Evolutionary conservation across 1,140 invertebrate species (phyloP).

Genomic region (Drosophila oshimai): DNA sequence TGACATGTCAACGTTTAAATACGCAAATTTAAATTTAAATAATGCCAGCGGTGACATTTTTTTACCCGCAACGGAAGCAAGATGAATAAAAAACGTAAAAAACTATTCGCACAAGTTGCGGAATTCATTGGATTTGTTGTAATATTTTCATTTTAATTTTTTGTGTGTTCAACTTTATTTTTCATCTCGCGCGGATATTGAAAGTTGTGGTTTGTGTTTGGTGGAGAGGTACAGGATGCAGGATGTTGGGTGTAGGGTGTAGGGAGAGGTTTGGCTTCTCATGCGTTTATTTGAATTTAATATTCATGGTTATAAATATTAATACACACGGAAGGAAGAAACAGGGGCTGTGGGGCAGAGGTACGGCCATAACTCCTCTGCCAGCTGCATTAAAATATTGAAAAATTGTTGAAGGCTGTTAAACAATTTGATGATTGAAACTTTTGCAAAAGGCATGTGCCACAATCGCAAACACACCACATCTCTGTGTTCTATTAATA

Average conservation of each 20-base stretch:
- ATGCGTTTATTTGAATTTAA: slow-evolving; percentile 74
- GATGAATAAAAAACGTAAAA: slow-evolving; percentile 2
- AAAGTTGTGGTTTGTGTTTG: slow-evolving; percentile 66
- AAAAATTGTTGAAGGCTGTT: slow-evolving; percentile 65
- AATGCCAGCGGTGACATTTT: slow-evolving; percentile 38
- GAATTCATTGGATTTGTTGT: slow-evolving; percentile 54
- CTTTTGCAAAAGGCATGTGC: slow-evolving; percentile 22
- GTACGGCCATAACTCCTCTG: background rate
- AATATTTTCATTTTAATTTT: slow-evolving; percentile 27
- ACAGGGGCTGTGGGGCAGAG: background rate
- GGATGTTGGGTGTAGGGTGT: background rate
- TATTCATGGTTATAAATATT: slow-evolving; percentile 75
- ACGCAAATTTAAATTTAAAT: slow-evolving; percentile 49
- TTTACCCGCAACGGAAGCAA: slow-evolving; percentile 21
- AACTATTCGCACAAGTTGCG: slow-evolving; percentile 52
- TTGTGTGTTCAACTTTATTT: slow-evolving; percentile 31
- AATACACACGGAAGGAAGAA: slow-evolving; percentile 34
- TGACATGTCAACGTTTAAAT: slow-evolving; percentile 66
- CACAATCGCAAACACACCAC: slow-evolving; percentile 30
- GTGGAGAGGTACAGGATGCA: background rate
- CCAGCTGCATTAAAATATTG: slow-evolving; percentile 51
- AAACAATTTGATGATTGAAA: slow-evolving; percentile 64
- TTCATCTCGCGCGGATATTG: slow-evolving; percentile 62
- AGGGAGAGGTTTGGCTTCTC: slow-evolving; percentile 9
- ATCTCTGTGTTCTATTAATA: slow-evolving; percentile 61